Conservation (phyloP, 2,797 vertebrate species). For the Gobio occitaniae region DNA sequence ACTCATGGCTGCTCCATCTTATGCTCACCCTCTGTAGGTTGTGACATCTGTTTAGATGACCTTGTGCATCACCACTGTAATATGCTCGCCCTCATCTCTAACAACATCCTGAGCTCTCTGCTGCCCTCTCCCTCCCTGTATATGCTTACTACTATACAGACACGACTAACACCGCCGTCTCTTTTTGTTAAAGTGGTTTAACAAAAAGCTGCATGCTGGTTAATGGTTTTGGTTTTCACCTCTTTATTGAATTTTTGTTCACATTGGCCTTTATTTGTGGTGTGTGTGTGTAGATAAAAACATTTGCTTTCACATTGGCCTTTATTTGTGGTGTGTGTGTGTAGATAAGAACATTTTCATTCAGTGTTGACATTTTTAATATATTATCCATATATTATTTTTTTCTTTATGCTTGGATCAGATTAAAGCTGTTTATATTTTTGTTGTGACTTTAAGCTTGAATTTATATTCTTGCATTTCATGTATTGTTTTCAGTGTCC, state of each 20-base stretch:
- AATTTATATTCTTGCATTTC: constrained; percentile 26
- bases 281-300: constrained; percentile 79
- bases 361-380: neutral
- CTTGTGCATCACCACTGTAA: constrained; percentile 87
- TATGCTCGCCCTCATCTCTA: constrained; percentile 90
- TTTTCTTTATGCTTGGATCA: constrained; percentile 8
- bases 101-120: constrained; percentile 73
- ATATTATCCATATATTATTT: neutral
- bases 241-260: constrained; percentile 67
- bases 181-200: constrained; percentile 82
- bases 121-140: constrained; percentile 65
- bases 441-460: constrained; percentile 74
- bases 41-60: constrained; percentile 85
- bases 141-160: constrained; percentile 72
- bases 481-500: neutral
- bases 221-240: constrained; percentile 53
- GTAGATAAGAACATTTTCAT: constrained; percentile 75
- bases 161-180: constrained; percentile 78
- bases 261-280: constrained; percentile 76
- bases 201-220: constrained; percentile 83
- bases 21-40: constrained; percentile 68
- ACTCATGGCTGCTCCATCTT: constrained; percentile 89
- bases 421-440: constrained; percentile 46
- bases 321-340: constrained; percentile 80
- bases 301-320: constrained; percentile 64